These are phyloP conservation scores for Hybos culiciformis DNA, from an alignment of 2,888 invertebrate species.

Conservation along the genomic window DNA sequence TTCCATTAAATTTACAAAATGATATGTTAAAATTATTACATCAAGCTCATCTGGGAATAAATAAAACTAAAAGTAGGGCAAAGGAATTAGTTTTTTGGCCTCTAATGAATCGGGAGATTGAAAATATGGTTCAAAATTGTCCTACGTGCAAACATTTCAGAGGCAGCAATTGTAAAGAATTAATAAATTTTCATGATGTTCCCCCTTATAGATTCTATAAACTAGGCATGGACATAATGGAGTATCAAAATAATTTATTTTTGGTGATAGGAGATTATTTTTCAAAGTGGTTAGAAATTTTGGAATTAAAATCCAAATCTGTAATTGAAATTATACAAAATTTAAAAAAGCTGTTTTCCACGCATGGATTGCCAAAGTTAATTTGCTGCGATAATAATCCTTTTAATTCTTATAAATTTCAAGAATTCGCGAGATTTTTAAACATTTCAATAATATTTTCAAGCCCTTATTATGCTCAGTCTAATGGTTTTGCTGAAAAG, in stretches of 20 bases:
- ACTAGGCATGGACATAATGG: conserved; percentile 17
- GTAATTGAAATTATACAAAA: conserved; percentile 12
- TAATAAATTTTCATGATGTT: conserved; percentile 1
- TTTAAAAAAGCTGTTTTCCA: too few relatives aligned
- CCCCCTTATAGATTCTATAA: conserved; percentile 5
- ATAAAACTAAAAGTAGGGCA: conserved; percentile 8
- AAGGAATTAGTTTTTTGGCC: conserved; percentile 7
- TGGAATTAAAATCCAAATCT: conserved; percentile 10
- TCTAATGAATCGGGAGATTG: conserved; percentile 4
- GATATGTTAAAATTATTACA: conserved; percentile 16
- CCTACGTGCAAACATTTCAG: conserved; percentile 7
- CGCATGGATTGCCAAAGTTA: too few relatives aligned
- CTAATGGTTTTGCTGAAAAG: too few relatives aligned
- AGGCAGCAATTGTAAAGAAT: background rate
- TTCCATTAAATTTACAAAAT: conserved; percentile 14
- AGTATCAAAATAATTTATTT: conserved; percentile 15
- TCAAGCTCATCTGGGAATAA: conserved; percentile 10
- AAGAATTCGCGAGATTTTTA: too few relatives aligned
- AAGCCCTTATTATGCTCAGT: too few relatives aligned
- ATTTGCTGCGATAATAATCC: too few relatives aligned
- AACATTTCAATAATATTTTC: too few relatives aligned
- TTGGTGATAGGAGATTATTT: conserved; percentile 17
- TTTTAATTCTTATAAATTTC: too few relatives aligned
- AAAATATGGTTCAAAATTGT: conserved; percentile 4
- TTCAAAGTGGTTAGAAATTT: conserved; percentile 15